Conservation (phyloP, 2,113 vertebrate species). For the Salvelinus fontinalis region DNA sequence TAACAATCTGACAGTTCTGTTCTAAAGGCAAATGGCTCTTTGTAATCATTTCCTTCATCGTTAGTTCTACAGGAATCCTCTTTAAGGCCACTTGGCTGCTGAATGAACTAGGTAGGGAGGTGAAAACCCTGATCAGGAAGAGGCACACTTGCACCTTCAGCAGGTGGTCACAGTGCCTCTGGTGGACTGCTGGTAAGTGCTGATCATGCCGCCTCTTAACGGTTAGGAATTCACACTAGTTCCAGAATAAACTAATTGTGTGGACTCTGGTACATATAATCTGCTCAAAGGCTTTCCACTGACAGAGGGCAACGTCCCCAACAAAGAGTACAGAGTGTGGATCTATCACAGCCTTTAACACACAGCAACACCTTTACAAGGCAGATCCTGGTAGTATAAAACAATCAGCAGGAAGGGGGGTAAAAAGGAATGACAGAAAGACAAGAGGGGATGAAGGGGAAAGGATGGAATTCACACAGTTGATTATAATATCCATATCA, state of each 20-base stretch:
- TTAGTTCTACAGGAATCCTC: conserved; percentile 11
- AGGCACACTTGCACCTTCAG: conserved; percentile 22
- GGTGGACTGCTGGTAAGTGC: conserved; percentile 32
- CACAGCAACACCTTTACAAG: conserved; percentile 52
- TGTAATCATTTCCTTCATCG: conserved; percentile 14
- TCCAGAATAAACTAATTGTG: conserved; percentile 16
- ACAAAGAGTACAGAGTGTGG: conserved; percentile 32
- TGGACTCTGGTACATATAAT: conserved; percentile 40
- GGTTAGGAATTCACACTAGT: conserved; percentile 26
- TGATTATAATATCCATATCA: conserved; percentile 34
- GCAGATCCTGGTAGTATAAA: conserved; percentile 65
- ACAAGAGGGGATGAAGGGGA: not conserved
- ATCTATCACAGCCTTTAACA: conserved; percentile 16
- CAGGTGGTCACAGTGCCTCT: not conserved
- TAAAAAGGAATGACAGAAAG: conserved; percentile 21
- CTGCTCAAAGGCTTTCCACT: conserved; percentile 51
- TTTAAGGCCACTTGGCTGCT: conserved; percentile 67
- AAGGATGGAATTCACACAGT: conserved; percentile 7
- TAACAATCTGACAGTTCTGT: conserved; percentile 20
- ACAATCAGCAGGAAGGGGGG: not conserved
- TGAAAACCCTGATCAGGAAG: conserved; percentile 43
- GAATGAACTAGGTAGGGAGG: conserved; percentile 12
- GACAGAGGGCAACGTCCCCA: conserved; percentile 41
- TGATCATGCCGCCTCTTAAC: not conserved
- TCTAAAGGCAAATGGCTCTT: conserved; percentile 18